These are phyloP conservation scores for Dolichotis patagonum DNA, from an alignment of 2,113 vertebrate species.

Conservation along the genomic window DNA sequence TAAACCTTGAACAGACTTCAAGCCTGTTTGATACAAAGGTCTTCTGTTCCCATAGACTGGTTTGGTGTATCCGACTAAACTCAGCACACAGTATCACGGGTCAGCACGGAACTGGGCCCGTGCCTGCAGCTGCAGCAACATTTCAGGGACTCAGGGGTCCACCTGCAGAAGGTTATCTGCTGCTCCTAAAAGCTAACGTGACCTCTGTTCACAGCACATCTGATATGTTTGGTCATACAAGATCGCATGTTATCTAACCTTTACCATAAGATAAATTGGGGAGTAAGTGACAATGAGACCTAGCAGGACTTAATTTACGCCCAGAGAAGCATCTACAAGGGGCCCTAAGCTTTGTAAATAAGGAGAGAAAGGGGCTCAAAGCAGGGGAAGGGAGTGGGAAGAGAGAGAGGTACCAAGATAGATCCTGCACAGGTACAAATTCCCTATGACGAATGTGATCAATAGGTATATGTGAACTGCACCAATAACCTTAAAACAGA, in stretches of 20 bases:
- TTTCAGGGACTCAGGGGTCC: not conserved
- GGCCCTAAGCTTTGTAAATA: not conserved
- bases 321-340: not conserved
- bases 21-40: not conserved
- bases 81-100: not conserved
- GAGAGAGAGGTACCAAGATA: not conserved
- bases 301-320: not conserved
- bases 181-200: not conserved
- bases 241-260: slow-evolving; percentile 45
- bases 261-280: not conserved
- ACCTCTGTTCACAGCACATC: not conserved
- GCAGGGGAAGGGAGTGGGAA: not conserved
- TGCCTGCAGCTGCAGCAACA: not conserved
- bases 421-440: not conserved
- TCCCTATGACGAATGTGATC: not conserved
- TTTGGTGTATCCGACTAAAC: slow-evolving; percentile 13
- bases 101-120: not conserved
- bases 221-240: not conserved
- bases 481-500: not conserved
- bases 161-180: not conserved
- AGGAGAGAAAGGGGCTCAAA: not conserved
- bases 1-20: not conserved
- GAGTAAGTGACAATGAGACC: slow-evolving; percentile 31
- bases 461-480: not conserved
- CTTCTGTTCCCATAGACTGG: not conserved